These are phyloP conservation scores for Xenopus borealis DNA, from an alignment of 2,113 vertebrate genomes.

Conservation along the genomic window DNA sequence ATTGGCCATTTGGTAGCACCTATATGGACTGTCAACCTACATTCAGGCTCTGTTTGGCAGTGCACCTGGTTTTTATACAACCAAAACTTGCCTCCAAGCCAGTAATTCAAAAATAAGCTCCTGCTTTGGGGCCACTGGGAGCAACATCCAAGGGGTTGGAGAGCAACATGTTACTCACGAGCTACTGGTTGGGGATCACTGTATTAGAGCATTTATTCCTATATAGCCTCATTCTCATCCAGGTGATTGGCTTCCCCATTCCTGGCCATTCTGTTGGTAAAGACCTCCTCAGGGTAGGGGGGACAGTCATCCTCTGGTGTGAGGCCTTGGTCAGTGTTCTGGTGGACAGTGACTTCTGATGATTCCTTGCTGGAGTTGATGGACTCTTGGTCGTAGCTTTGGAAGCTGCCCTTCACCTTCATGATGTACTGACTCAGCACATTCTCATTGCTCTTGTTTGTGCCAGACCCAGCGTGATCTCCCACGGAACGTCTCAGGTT, in stretches of 20 bases:
- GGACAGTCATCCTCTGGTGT: constrained; percentile 29
- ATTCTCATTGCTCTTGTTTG: constrained; percentile 57
- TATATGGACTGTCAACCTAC: too few relatives aligned
- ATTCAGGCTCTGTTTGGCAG: too few relatives aligned
- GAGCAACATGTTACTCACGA: too few relatives aligned
- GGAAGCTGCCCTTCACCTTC: constrained; percentile 79
- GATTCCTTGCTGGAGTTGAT: constrained; percentile 43
- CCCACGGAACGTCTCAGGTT: constrained; percentile 55
- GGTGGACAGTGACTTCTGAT: constrained; percentile 56
- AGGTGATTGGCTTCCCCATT: constrained; percentile 12
- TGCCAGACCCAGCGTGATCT: background rate
- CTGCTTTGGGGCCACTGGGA: too few relatives aligned
- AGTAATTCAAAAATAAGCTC: too few relatives aligned
- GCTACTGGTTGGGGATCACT: too few relatives aligned
- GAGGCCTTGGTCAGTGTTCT: background rate
- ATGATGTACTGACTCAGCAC: constrained; percentile 76
- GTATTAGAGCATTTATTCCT: background rate
- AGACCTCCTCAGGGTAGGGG: constrained; percentile 1
- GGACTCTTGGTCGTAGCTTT: constrained; percentile 56
- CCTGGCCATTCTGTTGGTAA: background rate
- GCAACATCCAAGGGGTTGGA: too few relatives aligned
- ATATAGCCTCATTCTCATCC: background rate
- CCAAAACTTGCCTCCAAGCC: too few relatives aligned
- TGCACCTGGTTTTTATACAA: too few relatives aligned
- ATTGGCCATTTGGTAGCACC: too few relatives aligned